These are phyloP conservation scores for Drosophila erecta DNA, from an alignment of 1,140 invertebrate species.

Conservation along the genomic window DNA sequence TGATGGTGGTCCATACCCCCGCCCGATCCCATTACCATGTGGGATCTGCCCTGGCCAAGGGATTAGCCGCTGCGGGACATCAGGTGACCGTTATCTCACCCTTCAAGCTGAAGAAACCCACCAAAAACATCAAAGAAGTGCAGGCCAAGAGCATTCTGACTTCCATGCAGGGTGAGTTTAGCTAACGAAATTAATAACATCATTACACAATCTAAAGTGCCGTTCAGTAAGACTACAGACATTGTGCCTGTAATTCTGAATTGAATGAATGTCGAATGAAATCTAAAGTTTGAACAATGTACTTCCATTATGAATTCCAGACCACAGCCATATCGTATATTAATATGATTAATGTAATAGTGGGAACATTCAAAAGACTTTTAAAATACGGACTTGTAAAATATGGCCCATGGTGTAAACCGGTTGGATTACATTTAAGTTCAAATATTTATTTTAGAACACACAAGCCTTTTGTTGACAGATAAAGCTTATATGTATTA, in stretches of 20 bases:
- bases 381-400: background rate
- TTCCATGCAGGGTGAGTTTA: constrained; percentile 53
- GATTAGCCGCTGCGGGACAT: constrained; percentile 86
- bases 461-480: background rate
- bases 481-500: background rate
- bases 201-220: background rate
- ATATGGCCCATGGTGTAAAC: background rate
- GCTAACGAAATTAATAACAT: too few species aligned
- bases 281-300: background rate
- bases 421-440: background rate
- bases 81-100: constrained; percentile 86
- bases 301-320: background rate
- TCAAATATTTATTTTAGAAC: background rate
- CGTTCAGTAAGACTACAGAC: too few species aligned
- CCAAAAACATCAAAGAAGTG: constrained; percentile 86
- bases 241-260: background rate
- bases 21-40: constrained; percentile 87
- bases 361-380: too few species aligned
- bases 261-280: background rate
- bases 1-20: constrained; percentile 85
- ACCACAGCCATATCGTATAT: too few species aligned
- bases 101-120: constrained; percentile 85
- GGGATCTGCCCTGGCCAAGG: constrained; percentile 86
- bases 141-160: constrained; percentile 31
- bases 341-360: background rate